phyloP scores from a whole-genome alignment of 2,888 invertebrate genomes.

The Hydriomena furcata region DNA sequence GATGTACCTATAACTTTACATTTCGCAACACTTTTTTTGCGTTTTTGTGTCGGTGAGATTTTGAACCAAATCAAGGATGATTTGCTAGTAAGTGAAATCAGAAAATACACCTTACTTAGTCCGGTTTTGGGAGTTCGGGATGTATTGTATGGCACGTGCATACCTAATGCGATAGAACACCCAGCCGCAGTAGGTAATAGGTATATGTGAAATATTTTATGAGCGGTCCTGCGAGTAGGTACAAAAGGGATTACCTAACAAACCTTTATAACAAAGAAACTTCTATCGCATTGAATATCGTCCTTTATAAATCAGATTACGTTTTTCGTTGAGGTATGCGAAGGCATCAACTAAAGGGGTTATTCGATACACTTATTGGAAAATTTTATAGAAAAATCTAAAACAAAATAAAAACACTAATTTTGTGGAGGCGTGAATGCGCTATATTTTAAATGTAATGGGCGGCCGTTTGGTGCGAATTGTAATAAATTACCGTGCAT shows the following conservation, averaged over 20 bases:
- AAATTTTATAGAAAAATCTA: constrained; percentile 26
- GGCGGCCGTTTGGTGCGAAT: constrained; percentile 60
- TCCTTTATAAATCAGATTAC: constrained; percentile 33
- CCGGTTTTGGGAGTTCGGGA: constrained; percentile 36
- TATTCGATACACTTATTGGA: constrained; percentile 7
- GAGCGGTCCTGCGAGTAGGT: constrained; percentile 31
- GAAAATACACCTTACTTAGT: constrained; percentile 51
- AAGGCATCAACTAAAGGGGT: constrained; percentile 1
- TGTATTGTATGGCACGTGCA: constrained; percentile 38
- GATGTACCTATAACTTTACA: too few species aligned
- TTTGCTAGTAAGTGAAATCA: constrained; percentile 45
- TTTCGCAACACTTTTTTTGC: too few species aligned
- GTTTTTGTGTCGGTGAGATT: too few species aligned
- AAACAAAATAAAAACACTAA: constrained; percentile 44
- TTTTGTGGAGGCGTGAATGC: constrained; percentile 57
- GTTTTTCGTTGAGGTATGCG: constrained; percentile 13
- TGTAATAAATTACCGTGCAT: constrained; percentile 73
- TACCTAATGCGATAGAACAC: constrained; percentile 39
- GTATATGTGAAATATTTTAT: constrained; percentile 34
- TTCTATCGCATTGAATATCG: constrained; percentile 29
- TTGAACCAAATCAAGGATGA: too few species aligned
- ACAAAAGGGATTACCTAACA: constrained; percentile 28
- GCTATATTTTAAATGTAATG: constrained; percentile 74
- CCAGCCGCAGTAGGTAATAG: constrained; percentile 28
- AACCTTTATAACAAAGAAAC: constrained; percentile 34